Evolutionary conservation across 2,113 vertebrate species (phyloP).

Genomic region (Dinomys branickii): DNA sequence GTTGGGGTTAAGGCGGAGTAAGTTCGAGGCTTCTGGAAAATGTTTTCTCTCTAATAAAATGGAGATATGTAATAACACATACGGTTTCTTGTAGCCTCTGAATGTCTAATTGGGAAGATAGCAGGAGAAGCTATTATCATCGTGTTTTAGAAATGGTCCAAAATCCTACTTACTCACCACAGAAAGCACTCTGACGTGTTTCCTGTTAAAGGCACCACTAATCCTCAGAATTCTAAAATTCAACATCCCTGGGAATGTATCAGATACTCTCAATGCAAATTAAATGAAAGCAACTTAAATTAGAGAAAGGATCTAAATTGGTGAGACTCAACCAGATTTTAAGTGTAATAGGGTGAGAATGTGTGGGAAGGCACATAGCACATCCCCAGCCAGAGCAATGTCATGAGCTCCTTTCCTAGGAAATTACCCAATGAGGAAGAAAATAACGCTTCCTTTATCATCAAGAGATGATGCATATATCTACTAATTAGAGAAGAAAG

Average conservation of each 20-base stretch:
- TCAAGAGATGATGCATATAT: slow-evolving; percentile 32
- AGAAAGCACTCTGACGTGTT: neutral
- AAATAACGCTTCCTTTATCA: neutral
- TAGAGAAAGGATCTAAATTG: slow-evolving; percentile 56
- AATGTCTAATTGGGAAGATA: neutral
- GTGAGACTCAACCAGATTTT: slow-evolving; percentile 9
- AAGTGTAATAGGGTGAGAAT: slow-evolving; percentile 32
- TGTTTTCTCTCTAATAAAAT: neutral
- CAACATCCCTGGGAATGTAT: neutral
- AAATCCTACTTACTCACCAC: neutral
- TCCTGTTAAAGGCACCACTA: neutral
- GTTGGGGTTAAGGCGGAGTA: neutral
- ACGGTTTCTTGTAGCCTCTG: neutral
- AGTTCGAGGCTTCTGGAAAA: neutral
- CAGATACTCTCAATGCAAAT: neutral
- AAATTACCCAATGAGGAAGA: slow-evolving; percentile 12
- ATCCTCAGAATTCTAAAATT: neutral
- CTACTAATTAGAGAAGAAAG: slow-evolving; percentile 58
- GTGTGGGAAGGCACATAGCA: neutral
- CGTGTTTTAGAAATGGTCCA: neutral
- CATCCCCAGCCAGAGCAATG: neutral
- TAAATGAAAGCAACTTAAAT: slow-evolving; percentile 55
- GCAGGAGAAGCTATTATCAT: neutral
- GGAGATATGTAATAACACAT: neutral
- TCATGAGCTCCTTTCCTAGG: neutral